Conservation (phyloP, 2,113 vertebrate species). For the Numida meleagris region DNA sequence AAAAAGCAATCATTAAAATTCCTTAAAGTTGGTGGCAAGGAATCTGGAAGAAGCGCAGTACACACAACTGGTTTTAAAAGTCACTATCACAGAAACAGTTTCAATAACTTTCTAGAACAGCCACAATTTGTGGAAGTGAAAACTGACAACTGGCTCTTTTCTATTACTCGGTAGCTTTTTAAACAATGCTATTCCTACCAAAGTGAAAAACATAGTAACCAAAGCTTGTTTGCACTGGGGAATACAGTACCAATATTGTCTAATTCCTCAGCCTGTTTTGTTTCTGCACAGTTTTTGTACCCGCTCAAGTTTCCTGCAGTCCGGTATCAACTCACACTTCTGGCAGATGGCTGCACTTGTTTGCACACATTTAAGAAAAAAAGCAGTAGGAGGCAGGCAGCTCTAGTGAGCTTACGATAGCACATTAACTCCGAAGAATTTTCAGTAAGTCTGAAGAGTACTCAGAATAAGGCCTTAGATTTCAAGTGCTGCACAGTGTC, state of each 20-base stretch:
- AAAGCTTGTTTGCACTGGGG: background rate
- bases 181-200: background rate
- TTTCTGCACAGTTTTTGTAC: background rate
- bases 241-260: background rate
- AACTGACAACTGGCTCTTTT: background rate
- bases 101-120: slow-evolving; percentile 73
- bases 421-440: background rate
- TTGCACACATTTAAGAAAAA: background rate
- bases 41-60: background rate
- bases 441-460: background rate
- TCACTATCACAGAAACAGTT: slow-evolving; percentile 75
- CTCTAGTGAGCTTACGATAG: background rate
- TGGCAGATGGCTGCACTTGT: background rate
- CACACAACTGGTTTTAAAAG: slow-evolving; percentile 37
- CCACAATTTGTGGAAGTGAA: slow-evolving; percentile 78
- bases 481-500: background rate
- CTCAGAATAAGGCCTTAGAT: background rate
- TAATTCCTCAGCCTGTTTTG: background rate
- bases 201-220: background rate
- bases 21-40: background rate
- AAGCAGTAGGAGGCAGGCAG: background rate
- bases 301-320: background rate
- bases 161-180: background rate
- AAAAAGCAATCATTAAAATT: background rate
- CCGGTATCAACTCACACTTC: background rate